Evolutionary conservation across 2,888 invertebrate species (phyloP).

Genomic region (Tachina grossa): DNA sequence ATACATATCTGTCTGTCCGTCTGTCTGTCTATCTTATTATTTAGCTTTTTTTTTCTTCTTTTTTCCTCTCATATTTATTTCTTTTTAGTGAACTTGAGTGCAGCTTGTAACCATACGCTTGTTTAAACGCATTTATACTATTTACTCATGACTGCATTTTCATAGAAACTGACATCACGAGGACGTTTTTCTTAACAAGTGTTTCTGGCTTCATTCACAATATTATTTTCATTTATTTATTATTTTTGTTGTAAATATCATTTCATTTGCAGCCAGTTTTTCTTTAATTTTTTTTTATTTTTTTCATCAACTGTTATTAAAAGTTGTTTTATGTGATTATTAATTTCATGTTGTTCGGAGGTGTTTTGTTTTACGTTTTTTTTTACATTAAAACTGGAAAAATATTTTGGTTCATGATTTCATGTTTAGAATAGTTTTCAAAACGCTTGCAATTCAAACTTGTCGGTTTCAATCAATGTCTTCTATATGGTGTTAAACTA

Average conservation of each 20-base stretch:
- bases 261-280: conserved; percentile 51
- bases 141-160: conserved; percentile 68
- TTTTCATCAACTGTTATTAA: conserved; percentile 43
- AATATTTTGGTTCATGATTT: conserved; percentile 47
- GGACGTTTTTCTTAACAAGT: conserved; percentile 69
- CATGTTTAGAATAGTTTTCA: conserved; percentile 28
- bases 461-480: conserved; percentile 50
- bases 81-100: conserved; percentile 61
- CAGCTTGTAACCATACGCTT: conserved; percentile 69
- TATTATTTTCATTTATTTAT: conserved; percentile 65
- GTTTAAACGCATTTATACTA: conserved; percentile 69
- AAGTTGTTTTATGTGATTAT: conserved; percentile 50
- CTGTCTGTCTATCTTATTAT: conserved; percentile 55
- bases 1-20: conserved; percentile 44
- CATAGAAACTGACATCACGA: conserved; percentile 70
- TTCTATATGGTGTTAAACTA: conserved; percentile 24
- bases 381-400: conserved; percentile 31
- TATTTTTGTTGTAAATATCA: conserved; percentile 40
- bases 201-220: conserved; percentile 65
- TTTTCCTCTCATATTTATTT: conserved; percentile 15
- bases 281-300: neutral
- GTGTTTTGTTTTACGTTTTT: conserved; percentile 33
- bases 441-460: conserved; percentile 26
- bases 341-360: conserved; percentile 47
- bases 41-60: conserved; percentile 9